Base-by-base conservation (phyloP, 2,113 vertebrate genomes). In the Onychostoma macrolepis region DNA sequence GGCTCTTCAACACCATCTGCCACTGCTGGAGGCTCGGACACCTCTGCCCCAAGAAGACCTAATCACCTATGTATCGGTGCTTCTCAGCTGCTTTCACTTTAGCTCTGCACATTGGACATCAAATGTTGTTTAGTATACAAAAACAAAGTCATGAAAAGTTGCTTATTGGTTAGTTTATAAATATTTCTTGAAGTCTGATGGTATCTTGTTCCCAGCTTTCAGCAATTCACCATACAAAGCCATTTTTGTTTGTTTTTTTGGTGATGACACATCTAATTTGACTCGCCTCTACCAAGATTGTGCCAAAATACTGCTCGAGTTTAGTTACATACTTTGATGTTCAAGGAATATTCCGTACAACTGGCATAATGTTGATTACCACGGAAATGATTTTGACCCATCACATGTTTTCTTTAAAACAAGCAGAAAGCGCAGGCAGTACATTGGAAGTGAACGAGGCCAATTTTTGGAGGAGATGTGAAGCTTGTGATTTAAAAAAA, bases 1-100 rank as follows among this genome's bases (percentile, higher is more conserved):
- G 94, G 33, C 93, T 95, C 87, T 96, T 96, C 88, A 95, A 94
- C 88, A 94, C 94, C 75, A 93, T 96, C 91, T 96, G 95, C 82
- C 92, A 94, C 89, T 96, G 95, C 92, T 95, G 94, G 94, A 95
- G 87, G 80, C 91, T 93, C 63, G 93, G 91, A 56, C 85, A 78
- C 0, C 71, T 89, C 63, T 95, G 95, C 86, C 11, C 89, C 24
- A 94, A 87, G 90, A 94, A 87, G 88, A 89, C 86, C 38, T 94
- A 95, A 89, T 28, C 1, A 43, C 76, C 67, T 21, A 63, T 30
- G 33, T 21, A 36, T 50, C 10, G 0, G 8, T 30, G 80, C n/a
- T 26, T 83, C 26, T 83, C 10, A 24, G 10, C 28, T 50, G 63
- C n/a, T 11, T 30, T 69, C 6, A 28, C 26, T 21, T 33, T 10